Evolutionary conservation across 2,888 invertebrate genomes (phyloP), one percentile per base, ranked within the genome.

Genomic region (Tachina fera): DNA sequence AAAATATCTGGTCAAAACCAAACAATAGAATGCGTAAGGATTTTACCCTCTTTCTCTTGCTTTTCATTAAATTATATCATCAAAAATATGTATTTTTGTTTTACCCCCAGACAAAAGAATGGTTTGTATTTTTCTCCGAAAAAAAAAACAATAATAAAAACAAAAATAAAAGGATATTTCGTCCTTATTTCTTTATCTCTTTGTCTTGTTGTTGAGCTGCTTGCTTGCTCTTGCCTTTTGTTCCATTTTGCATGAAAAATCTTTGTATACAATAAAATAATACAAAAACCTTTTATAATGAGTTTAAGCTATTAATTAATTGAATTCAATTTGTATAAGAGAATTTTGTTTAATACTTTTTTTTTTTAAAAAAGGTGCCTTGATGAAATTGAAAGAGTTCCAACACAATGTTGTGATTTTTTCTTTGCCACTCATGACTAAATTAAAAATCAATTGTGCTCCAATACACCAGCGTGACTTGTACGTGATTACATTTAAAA

Each of bases 271-370:
- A 56, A 41, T 14, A 72, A 65, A 70, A 56, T 45, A 63, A 51
- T 81, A 68, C 31, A 39, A 81, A 68, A 65, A 79, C 71, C 79
- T 80, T 86, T 86, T 83, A 67, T 86, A 86, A 86, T 86, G 83
- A 86, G 83, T 86, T 86, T 83, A 83, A 86, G 79, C 83, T 83
- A 83, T 86, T 86, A 86, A 86, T 86, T 86, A 86, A 86, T 86
- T 86, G 86, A 86, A 76, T 86, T 83, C 41, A 83, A 83, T 86
- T 83, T 86, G 67, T 72, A 6, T 72, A 45, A 74, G 71, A 67
- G 71, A 74, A 51, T 60, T 60, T 72, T 43, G 45, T 31, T 76
- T 13, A 47, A n/a, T 43, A 43, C 22, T 16, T 47, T 49, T 8
- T 16, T 51, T 51, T 19, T 5, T 45, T 22, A 11, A 22, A 14